Conservation (phyloP, 2,888 invertebrate genomes). For the Eucera pruinosa region DNA sequence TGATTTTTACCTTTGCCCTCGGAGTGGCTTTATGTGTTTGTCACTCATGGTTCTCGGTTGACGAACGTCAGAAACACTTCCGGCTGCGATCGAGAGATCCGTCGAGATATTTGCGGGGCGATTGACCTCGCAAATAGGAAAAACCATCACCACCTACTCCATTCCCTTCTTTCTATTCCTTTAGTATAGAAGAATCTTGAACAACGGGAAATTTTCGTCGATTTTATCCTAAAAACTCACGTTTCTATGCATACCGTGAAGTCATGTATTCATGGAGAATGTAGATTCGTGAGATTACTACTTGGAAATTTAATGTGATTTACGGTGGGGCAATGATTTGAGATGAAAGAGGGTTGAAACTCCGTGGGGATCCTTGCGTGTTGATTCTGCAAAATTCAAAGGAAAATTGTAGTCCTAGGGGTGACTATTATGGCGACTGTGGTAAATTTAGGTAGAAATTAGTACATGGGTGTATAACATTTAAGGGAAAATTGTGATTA, state of each 20-base stretch:
- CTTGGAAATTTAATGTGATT: neutral
- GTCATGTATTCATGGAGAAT: neutral
- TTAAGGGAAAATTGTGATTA: too few species aligned
- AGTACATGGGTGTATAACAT: too few species aligned
- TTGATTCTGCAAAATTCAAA: neutral
- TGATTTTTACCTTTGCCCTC: conserved; percentile 28
- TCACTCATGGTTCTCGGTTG: conserved; percentile 40
- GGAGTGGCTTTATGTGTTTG: conserved; percentile 31
- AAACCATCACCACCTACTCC: conserved; percentile 28
- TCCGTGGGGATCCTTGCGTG: neutral
- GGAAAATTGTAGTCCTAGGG: too few species aligned
- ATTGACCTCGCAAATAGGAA: conserved; percentile 40
- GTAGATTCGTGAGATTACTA: neutral
- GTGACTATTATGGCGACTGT: too few species aligned
- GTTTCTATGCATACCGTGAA: neutral
- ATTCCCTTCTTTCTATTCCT: neutral
- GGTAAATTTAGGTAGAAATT: too few species aligned
- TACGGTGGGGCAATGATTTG: neutral
- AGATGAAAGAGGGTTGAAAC: neutral
- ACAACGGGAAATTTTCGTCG: conserved; percentile 9
- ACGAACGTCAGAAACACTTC: conserved; percentile 51
- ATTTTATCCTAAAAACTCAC: neutral
- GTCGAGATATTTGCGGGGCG: conserved; percentile 22
- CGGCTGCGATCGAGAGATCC: conserved; percentile 47
- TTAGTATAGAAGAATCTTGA: neutral